Evolutionary conservation across 2,797 vertebrate genomes (phyloP), one percentile per base, ranked within the genome.

Genomic region (Phalloptychus januarius): DNA sequence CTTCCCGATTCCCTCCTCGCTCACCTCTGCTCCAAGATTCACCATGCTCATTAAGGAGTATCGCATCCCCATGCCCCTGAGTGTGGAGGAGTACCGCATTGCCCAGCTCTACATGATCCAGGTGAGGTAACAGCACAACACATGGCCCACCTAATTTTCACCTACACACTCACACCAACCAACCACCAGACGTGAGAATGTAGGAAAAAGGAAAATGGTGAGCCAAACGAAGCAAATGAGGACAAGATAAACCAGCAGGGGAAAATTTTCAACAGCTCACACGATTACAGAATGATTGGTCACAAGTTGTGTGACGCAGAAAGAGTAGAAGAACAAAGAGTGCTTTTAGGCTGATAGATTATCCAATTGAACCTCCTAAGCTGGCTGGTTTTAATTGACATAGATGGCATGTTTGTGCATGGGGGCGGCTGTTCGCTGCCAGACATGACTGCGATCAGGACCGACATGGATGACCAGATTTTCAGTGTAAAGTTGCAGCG

Each of bases 101-200:
- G 98, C 98, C 1, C 98, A 99, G 96, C 97, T 99, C 77, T 99
- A 99, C 92, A 99, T 99, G 98, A 99, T 99, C 69, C 98, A 99
- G 98, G 98, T 98, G 89, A 94, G 96, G 40, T 75, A 76, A 78
- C 73, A 58, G 20, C 58, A 0, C 20, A n/a, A 28, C 10, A 25
- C 38, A 38, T 7, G 6, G 40, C 18, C 3, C 46, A 36, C 72
- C 44, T 79, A 56, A 78, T 40, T 54, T 65, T 46, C 45, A 76
- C 58, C 23, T 28, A 16, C 75, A 77, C 3, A 23, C 67, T 45
- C 25, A 16, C 25, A 45, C 67, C 25, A 45, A 45, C 42, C n/a
- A 42, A 44, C 65, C 65, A 33, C 28, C 4, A 10, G 74, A 83
- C 38, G 10, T 69, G 45, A 75, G 25, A 42, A 75, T 40, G 48